Evolutionary conservation across 2,797 vertebrate species (phyloP), one percentile per base, ranked within the genome.

Genomic region (Pipistrellus nathusii): DNA sequence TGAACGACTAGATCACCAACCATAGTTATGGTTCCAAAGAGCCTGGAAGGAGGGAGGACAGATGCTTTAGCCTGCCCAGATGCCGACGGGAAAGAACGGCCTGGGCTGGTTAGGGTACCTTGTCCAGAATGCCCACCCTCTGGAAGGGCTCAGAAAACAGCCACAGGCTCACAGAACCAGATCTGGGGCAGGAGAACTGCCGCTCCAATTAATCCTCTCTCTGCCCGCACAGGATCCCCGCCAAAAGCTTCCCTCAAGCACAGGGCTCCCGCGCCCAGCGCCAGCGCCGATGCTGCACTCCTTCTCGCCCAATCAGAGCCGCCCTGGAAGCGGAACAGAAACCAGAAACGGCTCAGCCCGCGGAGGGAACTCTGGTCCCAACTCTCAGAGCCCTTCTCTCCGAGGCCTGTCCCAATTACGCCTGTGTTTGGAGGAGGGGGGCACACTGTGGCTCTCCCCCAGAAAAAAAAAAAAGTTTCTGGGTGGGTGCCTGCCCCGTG

Each of bases 171-270:
- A 51, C 55, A 90, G 93, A 72, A 92, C 75, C 18, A 27, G 82
- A 93, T 97, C 62, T 82, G 41, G 87, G 38, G 17, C 87, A 91
- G 81, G 55, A 94, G 68, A 90, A 73, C 13, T 51, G 64, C 87
- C 94, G 95, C 85, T 95, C 93, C 83, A 94, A 71, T 97, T 96
- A 90, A 90, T 88, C 59, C 87, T 87, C 35, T 85, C 88, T 57
- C 81, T 66, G 57, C 69, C 95, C 87, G 82, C 41, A 85, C 3
- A 3, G 87, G 91, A 93, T 55, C 66, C 48, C 41, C 46, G 3
- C 85, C 85, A 69, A 90, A 95, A 96, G 69, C 66, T 97, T 97
- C 91, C 94, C 91, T 23, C 20, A 8, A 62, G 85, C 77, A 41
- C 87, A 91, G 84, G 89, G 87, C 51, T 93, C 62, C 91, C 85